Base-by-base conservation (phyloP, 2,888 invertebrate species). In the Allophyes oxyacanthae region DNA sequence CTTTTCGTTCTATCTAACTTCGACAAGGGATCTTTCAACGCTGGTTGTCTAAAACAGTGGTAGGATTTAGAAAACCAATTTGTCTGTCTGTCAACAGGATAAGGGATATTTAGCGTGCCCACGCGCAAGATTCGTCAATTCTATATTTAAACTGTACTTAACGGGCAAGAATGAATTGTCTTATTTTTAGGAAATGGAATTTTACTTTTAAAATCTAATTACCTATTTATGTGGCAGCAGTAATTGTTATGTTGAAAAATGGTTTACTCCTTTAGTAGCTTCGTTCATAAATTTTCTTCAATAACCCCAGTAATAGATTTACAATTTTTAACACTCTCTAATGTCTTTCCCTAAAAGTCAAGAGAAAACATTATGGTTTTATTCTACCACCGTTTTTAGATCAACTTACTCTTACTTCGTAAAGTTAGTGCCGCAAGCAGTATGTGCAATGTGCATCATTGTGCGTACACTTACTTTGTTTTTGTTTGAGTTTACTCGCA, bases 21-120 rank as follows among this genome's bases (percentile, higher is more conserved):
- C 4, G 4, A 4, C 45, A 0, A 44, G 13, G 41, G 75, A 14
- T 68, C 74, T 59, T 45, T 20, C 14, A 14, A 40, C 1, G 52
- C 5, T 81, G 81, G 85, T 58, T 68, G 8, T 57, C 34, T 56
- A 40, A 44, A 68, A 63, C 70, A 55, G 61, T 64, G 58, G 72
- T 75, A 77, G 77, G 81, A 84, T 86, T 86, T 82, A 85, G 89
- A 86, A 87, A 85, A 83, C 81, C 81, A 87, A 92, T 92, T 89
- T 89, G 89, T 92, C 86, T 81, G 82, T 84, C 87, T 89, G 91
- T 92, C 92, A 89, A 80, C 88, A 75, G 77, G 82, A 78, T 83
- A 80, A 81, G 81, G 82, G 78, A 85, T 81, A 84, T 85, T 84
- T 83, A 81, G 81, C 79, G 80, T 75, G 74, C 70, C 59, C 68